Evolutionary conservation across 2,888 invertebrate species (phyloP), one percentile per base, ranked within the genome.

Genomic region (Apotomis betuletana): DNA sequence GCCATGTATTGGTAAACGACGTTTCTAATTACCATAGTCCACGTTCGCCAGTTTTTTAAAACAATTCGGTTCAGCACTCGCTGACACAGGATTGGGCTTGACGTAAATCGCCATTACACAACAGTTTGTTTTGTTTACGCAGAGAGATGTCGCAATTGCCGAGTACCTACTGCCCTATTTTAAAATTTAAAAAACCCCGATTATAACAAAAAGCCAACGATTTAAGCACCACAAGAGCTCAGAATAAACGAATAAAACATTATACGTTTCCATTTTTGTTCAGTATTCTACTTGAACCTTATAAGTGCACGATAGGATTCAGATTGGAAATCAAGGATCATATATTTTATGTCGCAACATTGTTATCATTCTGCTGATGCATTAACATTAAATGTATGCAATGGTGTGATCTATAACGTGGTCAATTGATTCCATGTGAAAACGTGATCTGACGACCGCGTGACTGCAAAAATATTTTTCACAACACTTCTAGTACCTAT

Each of bases 131-230:
- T 67, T 13, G 36, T 67, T 63, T 72, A 72, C n/a, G 57, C 15
- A 58, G 57, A 46, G 41, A 62, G 57, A 67, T 72, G 72, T 63
- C 68, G 72, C 63, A 72, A 72, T 59, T 71, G 67, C n/a, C 67
- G 52, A 67, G 67, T 59, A 52, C 27, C 27, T 27, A 27, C 52
- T 49, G 63, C 8, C 63, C 58, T 46, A 68, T 63, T 68, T 72
- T 46, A 54, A 72, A 68, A 54, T 58, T 58, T 72, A 62, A 67
- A 67, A 71, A 44, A 62, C 55, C 65, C 52, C 46, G 62, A 67
- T 67, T 72, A 72, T 63, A 63, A 67, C 71, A 67, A 72, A 54
- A 67, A 57, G 67, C 36, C 12, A 13, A 38, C 70, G 41, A 58
- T 12, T 67, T 62, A 67, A 62, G 62, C 67, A 44, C n/a, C 71